phyloP scores from a whole-genome alignment of 2,797 vertebrate genomes.

The Ambastaia sidthimunki region DNA sequence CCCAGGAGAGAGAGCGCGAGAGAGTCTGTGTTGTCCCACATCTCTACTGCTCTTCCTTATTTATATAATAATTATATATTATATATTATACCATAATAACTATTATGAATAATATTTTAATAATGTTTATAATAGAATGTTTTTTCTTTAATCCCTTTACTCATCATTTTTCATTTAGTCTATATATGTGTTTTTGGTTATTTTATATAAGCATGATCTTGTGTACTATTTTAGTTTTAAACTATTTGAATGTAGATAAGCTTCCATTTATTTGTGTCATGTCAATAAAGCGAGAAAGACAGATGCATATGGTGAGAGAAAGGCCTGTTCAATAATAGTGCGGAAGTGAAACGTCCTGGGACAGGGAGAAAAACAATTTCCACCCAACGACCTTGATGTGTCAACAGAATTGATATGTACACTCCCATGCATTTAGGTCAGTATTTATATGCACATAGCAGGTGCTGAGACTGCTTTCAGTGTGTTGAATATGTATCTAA shows the following conservation, averaged over 20 bases:
- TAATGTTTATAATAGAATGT: background rate
- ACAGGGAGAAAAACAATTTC: background rate
- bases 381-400: constrained; percentile 7
- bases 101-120: background rate
- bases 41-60: background rate
- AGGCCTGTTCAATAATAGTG: background rate
- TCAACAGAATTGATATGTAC: background rate
- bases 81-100: background rate
- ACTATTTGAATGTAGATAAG: background rate
- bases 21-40: background rate
- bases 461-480: background rate
- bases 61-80: background rate
- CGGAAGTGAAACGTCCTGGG: background rate
- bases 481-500: background rate
- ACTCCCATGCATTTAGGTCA: background rate
- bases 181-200: background rate
- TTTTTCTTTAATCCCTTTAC: too few relatives aligned
- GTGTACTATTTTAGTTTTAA: background rate
- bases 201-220: background rate
- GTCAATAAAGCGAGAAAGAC: background rate
- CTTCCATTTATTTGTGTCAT: background rate
- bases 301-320: background rate
- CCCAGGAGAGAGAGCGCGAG: background rate
- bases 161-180: background rate
- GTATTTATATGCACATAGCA: background rate